Evolutionary conservation across 2,888 invertebrate genomes (phyloP), one percentile per base, ranked within the genome.

Genomic region (Tenthredo livida): DNA sequence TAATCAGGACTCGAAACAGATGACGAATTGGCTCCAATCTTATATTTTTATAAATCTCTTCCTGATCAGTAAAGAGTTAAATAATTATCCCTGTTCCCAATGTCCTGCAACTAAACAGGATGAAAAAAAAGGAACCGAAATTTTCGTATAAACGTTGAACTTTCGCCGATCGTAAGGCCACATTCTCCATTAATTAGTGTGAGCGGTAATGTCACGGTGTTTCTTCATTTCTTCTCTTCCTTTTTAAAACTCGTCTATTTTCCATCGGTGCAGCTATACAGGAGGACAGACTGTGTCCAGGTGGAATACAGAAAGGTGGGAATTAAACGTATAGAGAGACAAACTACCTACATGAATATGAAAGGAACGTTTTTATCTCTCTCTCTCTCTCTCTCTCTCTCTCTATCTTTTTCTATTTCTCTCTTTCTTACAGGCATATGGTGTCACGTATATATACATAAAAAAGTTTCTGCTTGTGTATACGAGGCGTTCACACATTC

Each of bases 271-370:
- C 3, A n/a, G 29, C 29, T 29, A 29, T 61, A 25, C 47, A 43
- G 47, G 70, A 37, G 37, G 17, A 37, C 43, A 73, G 25, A 43
- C 43, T 43, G 72, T 73, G n/a, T 73, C 25, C 72, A 43, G 72
- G 72, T 70, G 70, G 7, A 70, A 70, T 37, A 33, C n/a, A 7
- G 15, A 70, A 33, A 70, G 33, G 70, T 73, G 72, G 72, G 40
- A 43, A 73, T 21, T 17, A 25, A 43, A 43, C n/a, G 29, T 29
- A 10, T 37, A 73, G 21, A 37, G 43, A 73, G 21, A n/a, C 21
- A 73, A 12, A 73, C 72, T n/a, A n/a, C 29, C 67, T 5, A 43
- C 21, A 73, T 73, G 72, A 73, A 73, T 73, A 73, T 43, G 72
- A 73, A 73, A 73, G 43, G 72, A 43, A 73, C 21, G 70, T 37